These are phyloP conservation scores for Peromyscus aztecus DNA, from an alignment of 2,797 vertebrate genomes.

Conservation along the genomic window DNA sequence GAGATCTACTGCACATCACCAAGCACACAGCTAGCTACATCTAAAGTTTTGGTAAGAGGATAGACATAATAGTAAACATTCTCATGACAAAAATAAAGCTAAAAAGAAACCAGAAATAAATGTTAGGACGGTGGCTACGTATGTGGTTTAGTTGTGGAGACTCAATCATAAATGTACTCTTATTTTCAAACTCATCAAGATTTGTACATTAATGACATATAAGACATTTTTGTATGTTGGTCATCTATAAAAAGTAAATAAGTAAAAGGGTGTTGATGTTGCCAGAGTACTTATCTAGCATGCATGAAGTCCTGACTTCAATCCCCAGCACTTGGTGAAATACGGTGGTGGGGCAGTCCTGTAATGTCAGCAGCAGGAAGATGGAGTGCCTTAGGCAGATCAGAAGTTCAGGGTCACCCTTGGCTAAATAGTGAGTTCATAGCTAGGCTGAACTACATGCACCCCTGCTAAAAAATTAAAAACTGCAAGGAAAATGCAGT, in stretches of 20 bases:
- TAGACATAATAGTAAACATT: neutral
- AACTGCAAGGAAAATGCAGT: neutral
- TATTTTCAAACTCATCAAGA: neutral
- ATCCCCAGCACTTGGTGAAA: neutral
- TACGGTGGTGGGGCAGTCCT: neutral
- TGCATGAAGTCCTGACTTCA: neutral
- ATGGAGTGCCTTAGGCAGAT: neutral
- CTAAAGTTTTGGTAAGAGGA: neutral
- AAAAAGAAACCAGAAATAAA: too few species aligned
- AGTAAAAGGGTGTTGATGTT: neutral
- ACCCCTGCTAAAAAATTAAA: neutral
- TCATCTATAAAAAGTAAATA: neutral
- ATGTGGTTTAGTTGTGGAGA: neutral
- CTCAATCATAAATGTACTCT: neutral
- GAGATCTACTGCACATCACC: neutral
- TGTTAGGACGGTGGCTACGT: neutral
- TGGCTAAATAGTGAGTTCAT: neutral
- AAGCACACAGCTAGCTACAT: neutral
- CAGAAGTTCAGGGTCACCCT: neutral
- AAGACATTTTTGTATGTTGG: neutral
- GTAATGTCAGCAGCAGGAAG: neutral
- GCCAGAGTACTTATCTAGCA: neutral
- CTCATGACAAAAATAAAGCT: neutral
- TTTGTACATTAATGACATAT: neutral
- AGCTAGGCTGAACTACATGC: neutral